Evolutionary conservation across 2,888 invertebrate genomes (phyloP).

Genomic region (Morinoia aosen): DNA sequence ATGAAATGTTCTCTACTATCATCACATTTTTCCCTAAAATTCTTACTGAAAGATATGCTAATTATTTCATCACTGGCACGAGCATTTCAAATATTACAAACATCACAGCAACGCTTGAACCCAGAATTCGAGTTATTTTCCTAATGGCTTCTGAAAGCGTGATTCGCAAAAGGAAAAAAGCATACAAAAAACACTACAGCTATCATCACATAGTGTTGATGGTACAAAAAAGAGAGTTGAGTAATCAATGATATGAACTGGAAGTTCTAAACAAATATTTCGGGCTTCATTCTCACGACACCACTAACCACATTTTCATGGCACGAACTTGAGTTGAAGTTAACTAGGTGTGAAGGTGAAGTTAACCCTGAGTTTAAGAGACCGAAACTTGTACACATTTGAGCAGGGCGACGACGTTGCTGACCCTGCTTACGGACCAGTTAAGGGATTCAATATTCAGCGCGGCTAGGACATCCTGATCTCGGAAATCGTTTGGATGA

Average conservation of each 20-base stretch:
- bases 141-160: no score
- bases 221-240: no score
- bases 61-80: no score
- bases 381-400: not conserved
- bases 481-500: not conserved
- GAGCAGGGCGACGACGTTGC: not conserved
- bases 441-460: slow-evolving; percentile 4
- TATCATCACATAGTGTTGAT: no score
- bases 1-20: no score
- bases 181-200: no score
- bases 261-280: not conserved
- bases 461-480: not conserved
- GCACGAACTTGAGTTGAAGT: not conserved
- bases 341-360: not conserved
- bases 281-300: not conserved
- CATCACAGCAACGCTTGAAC: no score
- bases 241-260: not conserved
- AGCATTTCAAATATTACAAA: no score
- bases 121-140: no score
- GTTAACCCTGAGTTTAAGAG: not conserved
- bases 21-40: no score
- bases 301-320: not conserved
- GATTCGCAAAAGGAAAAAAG: no score
- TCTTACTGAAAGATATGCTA: no score
- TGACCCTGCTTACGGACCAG: not conserved